Evolutionary conservation across 2,113 vertebrate genomes (phyloP).

Genomic region (Lathamus discolor): DNA sequence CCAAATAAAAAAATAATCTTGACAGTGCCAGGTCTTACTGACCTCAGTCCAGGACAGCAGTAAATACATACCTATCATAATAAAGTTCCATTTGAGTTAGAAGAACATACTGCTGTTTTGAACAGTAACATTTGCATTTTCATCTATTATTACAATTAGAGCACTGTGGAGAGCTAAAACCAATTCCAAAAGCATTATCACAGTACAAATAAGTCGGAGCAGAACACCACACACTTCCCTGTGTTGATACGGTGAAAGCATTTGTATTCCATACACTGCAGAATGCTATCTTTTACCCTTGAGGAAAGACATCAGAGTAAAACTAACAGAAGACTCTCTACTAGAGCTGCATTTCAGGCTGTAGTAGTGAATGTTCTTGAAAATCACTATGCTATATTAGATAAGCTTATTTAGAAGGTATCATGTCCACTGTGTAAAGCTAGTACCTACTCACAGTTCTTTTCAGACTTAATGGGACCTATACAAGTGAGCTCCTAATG

Average conservation of each 20-base stretch:
- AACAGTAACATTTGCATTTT: conserved; percentile 1
- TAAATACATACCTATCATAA: conserved; percentile 7
- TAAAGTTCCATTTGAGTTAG: not conserved
- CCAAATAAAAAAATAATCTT: conserved; percentile 2
- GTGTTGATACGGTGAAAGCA: not conserved
- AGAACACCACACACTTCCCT: not conserved
- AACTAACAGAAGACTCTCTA: not conserved
- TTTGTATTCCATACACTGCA: not conserved
- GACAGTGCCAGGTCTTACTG: conserved; percentile 41
- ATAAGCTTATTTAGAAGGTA: not conserved
- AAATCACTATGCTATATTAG: not conserved
- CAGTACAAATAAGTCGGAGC: not conserved
- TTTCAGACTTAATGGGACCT: not conserved
- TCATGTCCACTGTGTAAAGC: not conserved
- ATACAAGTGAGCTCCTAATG: not conserved
- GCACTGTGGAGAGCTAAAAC: not conserved
- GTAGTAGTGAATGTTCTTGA: not conserved
- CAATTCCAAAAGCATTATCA: not conserved
- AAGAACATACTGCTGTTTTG: not conserved
- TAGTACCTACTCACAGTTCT: not conserved
- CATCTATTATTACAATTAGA: not conserved
- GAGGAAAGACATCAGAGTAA: not conserved
- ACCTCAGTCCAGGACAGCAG: conserved; percentile 36
- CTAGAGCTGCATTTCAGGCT: not conserved
- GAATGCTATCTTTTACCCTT: not conserved